Evolutionary conservation across 2,888 invertebrate species (phyloP), one percentile per base, ranked within the genome.

Genomic region (Ochlodes sylvanus): DNA sequence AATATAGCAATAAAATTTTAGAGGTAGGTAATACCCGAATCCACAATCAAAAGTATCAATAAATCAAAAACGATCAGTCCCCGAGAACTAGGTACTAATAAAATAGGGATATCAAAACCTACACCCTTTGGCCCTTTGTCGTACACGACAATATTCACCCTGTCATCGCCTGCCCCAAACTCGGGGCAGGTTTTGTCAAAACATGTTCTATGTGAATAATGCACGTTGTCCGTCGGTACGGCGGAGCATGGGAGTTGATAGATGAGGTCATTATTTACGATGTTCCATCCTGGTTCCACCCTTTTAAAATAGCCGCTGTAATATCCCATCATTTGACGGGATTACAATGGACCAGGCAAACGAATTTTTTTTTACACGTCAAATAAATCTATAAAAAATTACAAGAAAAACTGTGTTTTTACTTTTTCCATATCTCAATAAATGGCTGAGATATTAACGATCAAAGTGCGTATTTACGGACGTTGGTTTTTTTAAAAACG

Each of bases 241-340:
- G 50, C 50, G 57, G 41, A 57, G 65, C 61, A 61, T 50, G 55
- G 63, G 60, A 58, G 19, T 60, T 70, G 70, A 70, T 70, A 70
- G 67, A 70, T 68, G 67, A 63, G 38, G 61, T 70, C 70, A 70
- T 70, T 19, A 50, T 50, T 17, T 50, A 50, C 50, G 50, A 56
- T 61, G 58, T 70, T 58, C 63, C 47, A 50, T 50, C 50, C 19
- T 5, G 50, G 47, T 44, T 50, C 57, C 47, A 60, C 70, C 63
- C 65, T 66, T 65, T 60, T 67, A 55, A 50, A 47, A 47, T 60
- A 60, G 42, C 41, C 57, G 41, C 50, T 34, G 65, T 65, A 19
- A 65, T 57, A 50, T 47, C 34, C 38, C 2, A 44, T 56, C 44
- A 64, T 56, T 47, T 64, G 56, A 56, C 47, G 19, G 34, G 52